Conservation (phyloP, 2,888 invertebrate genomes). For the Drymonia ruficornis region DNA sequence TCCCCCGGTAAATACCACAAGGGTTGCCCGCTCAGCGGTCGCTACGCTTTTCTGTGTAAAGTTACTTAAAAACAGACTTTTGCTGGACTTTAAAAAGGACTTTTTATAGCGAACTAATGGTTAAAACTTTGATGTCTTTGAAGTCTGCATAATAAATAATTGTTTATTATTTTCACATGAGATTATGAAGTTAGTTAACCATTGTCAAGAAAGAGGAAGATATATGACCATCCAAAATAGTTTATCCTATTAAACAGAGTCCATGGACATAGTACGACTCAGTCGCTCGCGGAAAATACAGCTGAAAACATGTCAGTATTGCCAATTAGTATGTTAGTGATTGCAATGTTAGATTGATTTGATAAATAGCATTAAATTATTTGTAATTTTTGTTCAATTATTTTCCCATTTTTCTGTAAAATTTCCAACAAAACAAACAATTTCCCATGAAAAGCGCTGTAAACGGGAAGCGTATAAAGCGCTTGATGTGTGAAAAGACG, state of each 20-base stretch:
- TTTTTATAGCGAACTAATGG: slow-evolving; percentile 2
- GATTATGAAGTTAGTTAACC: too few species aligned
- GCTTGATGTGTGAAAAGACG: slow-evolving; percentile 29
- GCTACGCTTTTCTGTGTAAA: slow-evolving; percentile 23
- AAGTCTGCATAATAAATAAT: background rate
- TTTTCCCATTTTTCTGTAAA: background rate
- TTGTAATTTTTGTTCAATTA: background rate
- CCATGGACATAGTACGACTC: too few species aligned
- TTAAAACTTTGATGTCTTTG: slow-evolving; percentile 2
- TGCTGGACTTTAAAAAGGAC: slow-evolving; percentile 23
- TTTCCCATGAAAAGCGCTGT: slow-evolving; percentile 26
- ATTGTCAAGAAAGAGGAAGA: too few species aligned
- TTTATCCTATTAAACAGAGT: too few species aligned
- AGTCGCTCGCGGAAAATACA: too few species aligned
- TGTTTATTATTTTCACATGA: too few species aligned
- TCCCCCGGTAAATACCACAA: slow-evolving; percentile 76
- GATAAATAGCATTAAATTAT: too few species aligned
- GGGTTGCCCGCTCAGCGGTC: slow-evolving; percentile 50
- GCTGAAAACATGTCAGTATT: too few species aligned
- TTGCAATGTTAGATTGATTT: too few species aligned
- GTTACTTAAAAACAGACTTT: background rate
- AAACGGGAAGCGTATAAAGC: background rate
- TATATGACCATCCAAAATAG: too few species aligned
- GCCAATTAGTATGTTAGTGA: too few species aligned
- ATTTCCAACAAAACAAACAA: background rate